Evolutionary conservation across 2,888 invertebrate species (phyloP).

Genomic region (Ptychoptera contaminata): DNA sequence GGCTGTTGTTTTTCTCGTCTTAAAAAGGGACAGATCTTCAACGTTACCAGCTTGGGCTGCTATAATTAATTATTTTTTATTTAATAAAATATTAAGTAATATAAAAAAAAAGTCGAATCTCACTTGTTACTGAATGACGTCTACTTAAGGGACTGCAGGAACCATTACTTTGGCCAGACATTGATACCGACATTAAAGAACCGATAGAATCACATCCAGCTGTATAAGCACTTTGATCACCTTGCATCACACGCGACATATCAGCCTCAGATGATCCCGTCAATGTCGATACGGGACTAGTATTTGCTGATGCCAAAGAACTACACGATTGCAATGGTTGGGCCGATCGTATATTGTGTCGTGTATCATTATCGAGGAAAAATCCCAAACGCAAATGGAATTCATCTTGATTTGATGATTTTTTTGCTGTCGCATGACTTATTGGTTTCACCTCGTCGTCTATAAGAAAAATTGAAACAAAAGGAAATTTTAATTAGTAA

Average conservation of each 20-base stretch:
- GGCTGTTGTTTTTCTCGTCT: constrained; percentile 56
- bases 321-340: constrained; percentile 31
- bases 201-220: constrained; percentile 54
- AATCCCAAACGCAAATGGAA: constrained; percentile 69
- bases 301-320: constrained; percentile 58
- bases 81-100: neutral
- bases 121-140: constrained; percentile 66
- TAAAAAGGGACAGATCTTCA: constrained; percentile 53
- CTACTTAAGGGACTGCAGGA: constrained; percentile 64
- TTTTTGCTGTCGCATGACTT: constrained; percentile 12
- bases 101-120: constrained; percentile 19
- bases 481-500: neutral
- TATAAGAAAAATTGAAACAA: constrained; percentile 17
- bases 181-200: constrained; percentile 60
- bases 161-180: constrained; percentile 63
- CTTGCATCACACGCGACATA: constrained; percentile 32
- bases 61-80: constrained; percentile 23
- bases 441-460: constrained; percentile 46
- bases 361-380: constrained; percentile 51
- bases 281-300: constrained; percentile 78
- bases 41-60: constrained; percentile 43
- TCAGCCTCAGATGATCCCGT: constrained; percentile 70
- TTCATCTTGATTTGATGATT: constrained; percentile 44
- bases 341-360: constrained; percentile 24
- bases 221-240: constrained; percentile 33